Evolutionary conservation across 1,140 invertebrate genomes (phyloP), one percentile per base, ranked within the genome.

Genomic region (Drosophila oshimai): DNA sequence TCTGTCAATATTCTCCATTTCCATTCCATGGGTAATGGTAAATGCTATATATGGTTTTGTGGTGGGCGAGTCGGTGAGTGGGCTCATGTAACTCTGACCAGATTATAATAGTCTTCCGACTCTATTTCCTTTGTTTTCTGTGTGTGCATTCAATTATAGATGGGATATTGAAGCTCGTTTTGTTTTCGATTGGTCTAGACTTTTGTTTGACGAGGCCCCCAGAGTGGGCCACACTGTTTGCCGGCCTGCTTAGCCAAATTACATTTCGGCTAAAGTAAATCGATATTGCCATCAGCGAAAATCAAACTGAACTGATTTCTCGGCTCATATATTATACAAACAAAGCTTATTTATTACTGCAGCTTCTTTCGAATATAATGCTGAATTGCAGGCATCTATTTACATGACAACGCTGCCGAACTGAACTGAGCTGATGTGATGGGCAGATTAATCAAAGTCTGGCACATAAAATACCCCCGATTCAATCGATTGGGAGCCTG

Each of bases 61-160:
- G 34, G 39, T 26, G 34, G 28, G 29, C 34, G 45, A n/a, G n/a
- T n/a, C n/a, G 39, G 50, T 36, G 51, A 53, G 29, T 55, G 28
- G 41, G 24, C 58, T 49, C 73, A 64, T 73, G 46, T 80, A 78
- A 64, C 71, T 87, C 71, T 87, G 81, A 76, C 61, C 80, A 86
- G 81, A 86, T 86, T 87, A 86, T 86, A 73, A 72, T 84, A 75
- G 75, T 87, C 61, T 75, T 80, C 22, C 22, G 15, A 24, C 4
- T 15, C 50, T 10, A 13, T 18, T n/a, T 22, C 12, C 24, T 46
- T 33, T 39, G 34, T 71, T 64, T 53, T n/a, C n/a, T 65, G 54
- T 84, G 65, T 80, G 75, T 75, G 81, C 80, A 69, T 84, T 84
- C 81, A 87, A 86, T 86, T 86, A 86, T 86, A 68, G 75, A 64